These are phyloP conservation scores for Podarcis muralis DNA, from an alignment of 2,113 vertebrate genomes.

Conservation along the genomic window DNA sequence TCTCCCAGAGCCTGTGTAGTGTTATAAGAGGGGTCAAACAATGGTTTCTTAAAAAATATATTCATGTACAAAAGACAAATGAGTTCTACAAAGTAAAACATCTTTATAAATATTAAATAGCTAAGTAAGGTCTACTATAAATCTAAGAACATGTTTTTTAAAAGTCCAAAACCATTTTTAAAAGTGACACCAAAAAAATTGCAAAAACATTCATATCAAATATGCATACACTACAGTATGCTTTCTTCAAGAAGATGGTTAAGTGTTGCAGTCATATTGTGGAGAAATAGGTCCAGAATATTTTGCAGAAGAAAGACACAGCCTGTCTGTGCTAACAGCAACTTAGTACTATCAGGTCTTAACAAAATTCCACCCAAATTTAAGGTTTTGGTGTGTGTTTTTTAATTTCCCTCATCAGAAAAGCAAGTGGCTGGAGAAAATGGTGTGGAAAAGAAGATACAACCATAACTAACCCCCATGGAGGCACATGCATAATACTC, in stretches of 20 bases:
- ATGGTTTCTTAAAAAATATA: constrained; percentile 62
- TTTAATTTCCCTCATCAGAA: neutral
- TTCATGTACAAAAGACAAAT: constrained; percentile 69
- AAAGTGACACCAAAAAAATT: constrained; percentile 64
- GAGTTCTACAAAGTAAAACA: constrained; percentile 62
- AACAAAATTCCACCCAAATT: no score
- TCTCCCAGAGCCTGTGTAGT: constrained; percentile 51
- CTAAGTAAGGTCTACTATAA: constrained; percentile 69
- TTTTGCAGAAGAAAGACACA: neutral
- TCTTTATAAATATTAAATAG: constrained; percentile 64
- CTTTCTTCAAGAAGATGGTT: constrained; percentile 31
- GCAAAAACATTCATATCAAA: constrained; percentile 66
- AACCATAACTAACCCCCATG: neutral
- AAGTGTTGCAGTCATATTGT: constrained; percentile 14
- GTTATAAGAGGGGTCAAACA: constrained; percentile 59
- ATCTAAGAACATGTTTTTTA: constrained; percentile 61
- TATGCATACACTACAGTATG: constrained; percentile 62
- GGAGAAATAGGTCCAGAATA: constrained; percentile 20
- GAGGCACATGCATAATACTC: neutral
- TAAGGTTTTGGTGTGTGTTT: no score
- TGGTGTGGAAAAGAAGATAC: neutral
- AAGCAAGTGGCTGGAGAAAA: neutral
- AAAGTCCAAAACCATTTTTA: constrained; percentile 66
- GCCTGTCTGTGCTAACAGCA: constrained; percentile 24
- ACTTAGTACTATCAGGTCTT: neutral